phyloP scores from a whole-genome alignment of 2,888 invertebrate species.

The Seira musarum region DNA sequence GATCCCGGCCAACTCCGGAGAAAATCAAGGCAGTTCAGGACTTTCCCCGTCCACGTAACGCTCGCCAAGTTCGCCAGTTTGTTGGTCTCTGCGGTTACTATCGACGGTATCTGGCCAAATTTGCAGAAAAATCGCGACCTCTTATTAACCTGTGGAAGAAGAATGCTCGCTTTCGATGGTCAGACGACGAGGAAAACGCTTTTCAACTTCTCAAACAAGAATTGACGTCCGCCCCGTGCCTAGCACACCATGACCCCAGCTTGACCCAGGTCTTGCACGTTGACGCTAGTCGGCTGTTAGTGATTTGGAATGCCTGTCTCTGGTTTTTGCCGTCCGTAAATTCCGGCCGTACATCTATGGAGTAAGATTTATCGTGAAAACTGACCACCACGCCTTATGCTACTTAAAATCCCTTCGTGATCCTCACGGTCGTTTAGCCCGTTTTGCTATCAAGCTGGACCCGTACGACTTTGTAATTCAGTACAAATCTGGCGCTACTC shows the following conservation, averaged over 20 bases:
- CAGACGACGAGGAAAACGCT: constrained; percentile 29
- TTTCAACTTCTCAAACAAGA: constrained; percentile 34
- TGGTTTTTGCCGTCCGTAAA: constrained; percentile 16
- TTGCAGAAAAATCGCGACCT: constrained; percentile 60
- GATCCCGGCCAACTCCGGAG: constrained; percentile 40
- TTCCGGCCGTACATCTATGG: constrained; percentile 40
- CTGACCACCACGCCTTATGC: constrained; percentile 38
- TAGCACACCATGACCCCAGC: constrained; percentile 25
- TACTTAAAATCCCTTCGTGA: constrained; percentile 17
- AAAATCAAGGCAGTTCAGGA: constrained; percentile 56
- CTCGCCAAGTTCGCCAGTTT: constrained; percentile 54
- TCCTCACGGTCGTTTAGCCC: constrained; percentile 22
- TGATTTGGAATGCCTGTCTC: constrained; percentile 24
- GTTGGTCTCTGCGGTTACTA: constrained; percentile 61
- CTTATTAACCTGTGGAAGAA: constrained; percentile 38
- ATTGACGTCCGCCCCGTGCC: constrained; percentile 21
- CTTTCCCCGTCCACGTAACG: constrained; percentile 47
- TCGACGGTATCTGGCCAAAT: constrained; percentile 58
- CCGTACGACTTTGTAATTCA: constrained; percentile 26
- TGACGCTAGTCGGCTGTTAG: constrained; percentile 33
- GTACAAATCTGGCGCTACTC: constrained; percentile 25
- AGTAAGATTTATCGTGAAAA: background rate
- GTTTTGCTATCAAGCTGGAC: constrained; percentile 34
- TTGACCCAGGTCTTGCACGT: background rate
- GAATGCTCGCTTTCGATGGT: constrained; percentile 45